phyloP scores from a whole-genome alignment of 2,797 vertebrate species.

The Muscicapa comitata region DNA sequence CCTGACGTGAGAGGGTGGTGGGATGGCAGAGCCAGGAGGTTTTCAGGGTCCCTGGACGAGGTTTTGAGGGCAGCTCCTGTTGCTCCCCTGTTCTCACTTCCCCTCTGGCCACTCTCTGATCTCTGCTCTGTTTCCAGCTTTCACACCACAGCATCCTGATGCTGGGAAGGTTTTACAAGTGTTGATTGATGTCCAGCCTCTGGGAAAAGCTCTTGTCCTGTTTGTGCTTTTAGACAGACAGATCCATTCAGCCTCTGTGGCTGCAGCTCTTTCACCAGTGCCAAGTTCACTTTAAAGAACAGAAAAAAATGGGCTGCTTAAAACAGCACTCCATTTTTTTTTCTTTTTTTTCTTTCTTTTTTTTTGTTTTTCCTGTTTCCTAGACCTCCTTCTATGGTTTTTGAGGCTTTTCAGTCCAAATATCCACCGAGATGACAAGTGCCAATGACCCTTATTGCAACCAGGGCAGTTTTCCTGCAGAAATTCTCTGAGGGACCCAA shows the following conservation, averaged over 20 bases:
- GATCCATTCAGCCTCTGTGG: background rate
- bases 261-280: background rate
- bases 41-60: background rate
- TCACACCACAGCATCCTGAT: fast-evolving
- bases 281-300: background rate
- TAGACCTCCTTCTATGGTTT: background rate
- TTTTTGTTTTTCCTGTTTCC: background rate
- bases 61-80: background rate
- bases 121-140: background rate
- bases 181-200: background rate
- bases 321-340: background rate
- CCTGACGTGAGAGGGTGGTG: background rate
- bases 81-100: fast-evolving
- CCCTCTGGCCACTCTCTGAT: background rate
- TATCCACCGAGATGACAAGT: background rate
- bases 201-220: background rate
- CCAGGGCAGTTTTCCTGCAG: background rate
- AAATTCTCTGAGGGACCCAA: background rate
- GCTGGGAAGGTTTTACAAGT: background rate
- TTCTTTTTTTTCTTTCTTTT: background rate
- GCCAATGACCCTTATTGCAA: background rate
- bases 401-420: background rate
- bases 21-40: too few relatives aligned
- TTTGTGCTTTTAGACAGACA: background rate
- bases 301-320: background rate